phyloP scores from a whole-genome alignment of 2,113 vertebrate species.

The Tachysurus fulvidraco region DNA sequence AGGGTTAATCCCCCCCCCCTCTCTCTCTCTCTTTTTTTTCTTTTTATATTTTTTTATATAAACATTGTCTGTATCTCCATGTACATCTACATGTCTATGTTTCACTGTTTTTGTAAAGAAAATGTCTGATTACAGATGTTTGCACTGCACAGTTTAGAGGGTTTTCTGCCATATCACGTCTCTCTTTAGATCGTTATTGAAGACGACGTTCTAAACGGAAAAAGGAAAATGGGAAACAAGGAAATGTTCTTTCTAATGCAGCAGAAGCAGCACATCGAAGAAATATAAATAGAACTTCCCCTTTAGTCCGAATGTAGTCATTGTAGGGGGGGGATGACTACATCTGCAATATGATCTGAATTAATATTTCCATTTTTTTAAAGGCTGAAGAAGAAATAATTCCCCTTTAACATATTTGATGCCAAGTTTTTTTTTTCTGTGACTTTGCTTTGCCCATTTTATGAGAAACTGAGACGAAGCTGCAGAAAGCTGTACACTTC shows the following conservation, averaged over 20 bases:
- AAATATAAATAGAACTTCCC: neutral
- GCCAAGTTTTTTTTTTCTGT: too few species aligned
- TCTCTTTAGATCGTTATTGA: neutral
- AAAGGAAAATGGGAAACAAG: too few species aligned
- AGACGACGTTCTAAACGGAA: neutral
- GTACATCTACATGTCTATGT: neutral
- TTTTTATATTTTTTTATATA: neutral
- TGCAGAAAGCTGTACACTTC: neutral
- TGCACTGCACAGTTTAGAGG: neutral
- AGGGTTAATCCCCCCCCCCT: neutral
- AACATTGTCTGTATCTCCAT: neutral
- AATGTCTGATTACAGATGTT: neutral
- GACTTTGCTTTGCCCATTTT: neutral
- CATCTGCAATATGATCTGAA: neutral
- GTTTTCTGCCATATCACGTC: neutral
- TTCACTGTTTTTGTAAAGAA: neutral
- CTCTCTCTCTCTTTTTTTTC: neutral
- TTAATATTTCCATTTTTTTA: too few species aligned
- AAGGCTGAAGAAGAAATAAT: neutral
- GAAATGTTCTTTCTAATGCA: too few species aligned
- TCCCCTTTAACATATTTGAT: too few species aligned
- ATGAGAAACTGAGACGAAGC: neutral
- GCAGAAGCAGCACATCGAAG: neutral
- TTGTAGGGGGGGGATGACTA: neutral
- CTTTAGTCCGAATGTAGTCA: neutral